Evolutionary conservation across 1,140 invertebrate species (phyloP).

Genomic region (Maconellicoccus hirsutus): DNA sequence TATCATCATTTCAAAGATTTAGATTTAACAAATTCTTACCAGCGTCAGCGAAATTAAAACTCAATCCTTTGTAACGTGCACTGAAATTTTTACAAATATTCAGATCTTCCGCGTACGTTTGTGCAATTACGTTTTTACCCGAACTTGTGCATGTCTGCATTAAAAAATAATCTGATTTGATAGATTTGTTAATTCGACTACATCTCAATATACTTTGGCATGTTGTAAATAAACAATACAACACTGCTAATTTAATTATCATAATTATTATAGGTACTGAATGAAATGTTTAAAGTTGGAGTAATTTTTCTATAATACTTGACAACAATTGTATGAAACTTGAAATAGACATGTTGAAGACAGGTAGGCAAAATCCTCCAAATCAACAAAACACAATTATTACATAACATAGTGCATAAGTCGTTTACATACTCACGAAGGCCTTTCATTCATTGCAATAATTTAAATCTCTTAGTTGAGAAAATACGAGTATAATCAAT

Average conservation of each 20-base stretch:
- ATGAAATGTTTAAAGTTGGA: too few species aligned
- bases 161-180: background rate
- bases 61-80: background rate
- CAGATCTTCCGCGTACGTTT: background rate
- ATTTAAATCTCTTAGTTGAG: too few species aligned
- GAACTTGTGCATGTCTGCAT: background rate
- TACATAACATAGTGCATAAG: too few species aligned
- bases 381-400: too few species aligned
- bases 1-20: background rate
- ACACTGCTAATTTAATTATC: background rate
- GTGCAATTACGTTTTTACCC: background rate
- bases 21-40: background rate
- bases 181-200: background rate
- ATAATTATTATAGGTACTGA: background rate
- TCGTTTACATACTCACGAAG: too few species aligned
- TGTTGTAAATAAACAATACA: background rate
- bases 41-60: background rate
- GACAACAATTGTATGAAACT: too few species aligned
- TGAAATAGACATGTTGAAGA: too few species aligned
- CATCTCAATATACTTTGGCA: background rate
- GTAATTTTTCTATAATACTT: too few species aligned
- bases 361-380: too few species aligned
- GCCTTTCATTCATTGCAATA: too few species aligned
- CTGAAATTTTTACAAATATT: background rate
- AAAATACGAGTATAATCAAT: too few species aligned